phyloP scores from a whole-genome alignment of 2,888 invertebrate species.

The Poecilobothrus nobilitatus region DNA sequence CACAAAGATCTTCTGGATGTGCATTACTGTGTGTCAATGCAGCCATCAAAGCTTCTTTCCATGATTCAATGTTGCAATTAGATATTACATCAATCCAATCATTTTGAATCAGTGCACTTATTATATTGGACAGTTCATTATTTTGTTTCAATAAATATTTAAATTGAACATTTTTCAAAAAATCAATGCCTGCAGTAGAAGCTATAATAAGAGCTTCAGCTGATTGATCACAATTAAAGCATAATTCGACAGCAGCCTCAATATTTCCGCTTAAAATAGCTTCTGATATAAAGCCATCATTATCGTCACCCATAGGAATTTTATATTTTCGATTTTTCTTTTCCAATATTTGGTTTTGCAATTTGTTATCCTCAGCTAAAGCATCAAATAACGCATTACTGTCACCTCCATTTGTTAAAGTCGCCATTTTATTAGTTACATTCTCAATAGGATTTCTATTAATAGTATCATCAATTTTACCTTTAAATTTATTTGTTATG shows the following conservation, averaged over 20 bases:
- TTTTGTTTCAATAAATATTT: conserved; percentile 51
- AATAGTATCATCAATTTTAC: conserved; percentile 35
- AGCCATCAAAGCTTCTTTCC: conserved; percentile 80
- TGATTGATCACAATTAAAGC: conserved; percentile 65
- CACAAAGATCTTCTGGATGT: conserved; percentile 64
- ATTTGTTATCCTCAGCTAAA: conserved; percentile 44
- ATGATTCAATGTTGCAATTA: conserved; percentile 65
- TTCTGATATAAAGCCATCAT: conserved; percentile 73
- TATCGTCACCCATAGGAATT: conserved; percentile 64
- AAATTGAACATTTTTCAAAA: conserved; percentile 59
- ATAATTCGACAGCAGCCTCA: conserved; percentile 81
- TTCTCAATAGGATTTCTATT: conserved; percentile 42
- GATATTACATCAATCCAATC: conserved; percentile 64
- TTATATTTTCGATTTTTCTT: conserved; percentile 47
- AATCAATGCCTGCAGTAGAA: conserved; percentile 60
- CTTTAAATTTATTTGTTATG: conserved; percentile 51
- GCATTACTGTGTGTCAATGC: conserved; percentile 72
- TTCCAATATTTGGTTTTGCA: conserved; percentile 36
- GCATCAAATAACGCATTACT: conserved; percentile 47
- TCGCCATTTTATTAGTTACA: conserved; percentile 46
- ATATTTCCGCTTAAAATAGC: conserved; percentile 78
- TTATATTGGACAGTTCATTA: conserved; percentile 58
- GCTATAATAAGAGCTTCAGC: conserved; percentile 87
- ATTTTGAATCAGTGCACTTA: conserved; percentile 71
- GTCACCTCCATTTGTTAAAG: conserved; percentile 49